A percentile compares a stretch with the other conserved stretches of the same genome.
These are phyloP conservation scores for Pelodiscus sinensis DNA, from an alignment of 2,113 vertebrate genomes.

Conservation along the genomic window DNA sequence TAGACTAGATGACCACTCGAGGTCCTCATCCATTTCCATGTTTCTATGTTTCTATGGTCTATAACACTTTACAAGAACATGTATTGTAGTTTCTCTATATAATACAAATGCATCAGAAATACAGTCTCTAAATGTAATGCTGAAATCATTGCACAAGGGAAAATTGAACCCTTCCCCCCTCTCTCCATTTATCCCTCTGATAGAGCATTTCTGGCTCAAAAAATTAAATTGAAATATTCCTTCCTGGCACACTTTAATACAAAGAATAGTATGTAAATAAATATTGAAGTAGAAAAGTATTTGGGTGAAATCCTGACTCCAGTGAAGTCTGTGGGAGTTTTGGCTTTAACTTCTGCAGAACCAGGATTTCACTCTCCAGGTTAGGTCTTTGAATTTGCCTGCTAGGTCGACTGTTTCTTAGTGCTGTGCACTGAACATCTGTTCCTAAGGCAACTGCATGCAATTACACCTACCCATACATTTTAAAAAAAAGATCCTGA, in stretches of 20 bases:
- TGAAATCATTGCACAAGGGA: background rate
- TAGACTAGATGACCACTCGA: too few relatives aligned
- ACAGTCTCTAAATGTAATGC: background rate
- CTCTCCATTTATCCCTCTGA: background rate
- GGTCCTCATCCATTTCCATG: too few relatives aligned
- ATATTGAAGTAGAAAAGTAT: background rate
- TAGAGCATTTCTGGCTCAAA: background rate
- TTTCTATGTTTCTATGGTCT: too few relatives aligned
- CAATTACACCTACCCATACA: constrained; percentile 66
- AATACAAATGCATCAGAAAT: constrained; percentile 3
- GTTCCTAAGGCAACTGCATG: constrained; percentile 73
- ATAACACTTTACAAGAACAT: background rate
- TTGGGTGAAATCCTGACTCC: background rate
- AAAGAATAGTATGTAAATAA: background rate
- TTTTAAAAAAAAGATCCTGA: constrained; percentile 31
- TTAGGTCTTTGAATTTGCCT: constrained; percentile 36
- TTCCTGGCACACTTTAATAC: background rate
- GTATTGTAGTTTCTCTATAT: background rate
- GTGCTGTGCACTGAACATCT: constrained; percentile 30
- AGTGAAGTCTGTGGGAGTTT: background rate
- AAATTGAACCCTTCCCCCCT: background rate
- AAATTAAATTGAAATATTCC: background rate
- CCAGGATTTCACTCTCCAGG: background rate
- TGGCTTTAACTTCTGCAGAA: background rate
- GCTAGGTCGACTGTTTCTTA: constrained; percentile 30